A percentile compares a stretch with the other conserved stretches of the same genome.
Conservation (phyloP, 92 coral and sea anemone genomes). For the Epizoanthus rinbou region DNA sequence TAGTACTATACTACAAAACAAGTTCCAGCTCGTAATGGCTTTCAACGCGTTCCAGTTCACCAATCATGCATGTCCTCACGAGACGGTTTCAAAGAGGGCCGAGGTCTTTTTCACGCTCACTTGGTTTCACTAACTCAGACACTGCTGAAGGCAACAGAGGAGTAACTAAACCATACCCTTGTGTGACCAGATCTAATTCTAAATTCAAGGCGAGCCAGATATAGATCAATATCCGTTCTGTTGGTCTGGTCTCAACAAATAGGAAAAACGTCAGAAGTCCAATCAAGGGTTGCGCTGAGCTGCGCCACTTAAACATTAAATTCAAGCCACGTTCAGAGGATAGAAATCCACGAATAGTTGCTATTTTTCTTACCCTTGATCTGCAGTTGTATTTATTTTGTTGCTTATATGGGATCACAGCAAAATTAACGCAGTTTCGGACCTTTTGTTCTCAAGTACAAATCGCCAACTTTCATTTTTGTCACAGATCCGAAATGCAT, state of each 20-base stretch:
- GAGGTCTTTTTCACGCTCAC: background rate
- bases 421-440: background rate
- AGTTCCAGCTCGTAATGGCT: background rate
- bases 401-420: background rate
- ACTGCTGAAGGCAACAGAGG: background rate
- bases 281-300: background rate
- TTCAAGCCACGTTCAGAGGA: conserved; percentile 3
- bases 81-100: background rate
- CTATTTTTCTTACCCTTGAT: background rate
- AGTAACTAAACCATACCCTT: background rate
- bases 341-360: background rate
- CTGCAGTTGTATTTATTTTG: background rate
- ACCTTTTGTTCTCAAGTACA: background rate
- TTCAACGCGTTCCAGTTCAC: background rate
- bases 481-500: background rate
- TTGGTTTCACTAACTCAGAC: background rate
- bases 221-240: background rate
- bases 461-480: too few relatives aligned
- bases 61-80: background rate
- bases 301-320: background rate
- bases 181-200: background rate
- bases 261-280: background rate
- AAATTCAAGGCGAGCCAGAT: background rate
- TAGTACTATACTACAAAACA: background rate
- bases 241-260: background rate